Percentiles rank a stretch among this genome's conserved stretches.
Conservation (phyloP, 2,113 vertebrate genomes). For the Rhinogobius similis region DNA sequence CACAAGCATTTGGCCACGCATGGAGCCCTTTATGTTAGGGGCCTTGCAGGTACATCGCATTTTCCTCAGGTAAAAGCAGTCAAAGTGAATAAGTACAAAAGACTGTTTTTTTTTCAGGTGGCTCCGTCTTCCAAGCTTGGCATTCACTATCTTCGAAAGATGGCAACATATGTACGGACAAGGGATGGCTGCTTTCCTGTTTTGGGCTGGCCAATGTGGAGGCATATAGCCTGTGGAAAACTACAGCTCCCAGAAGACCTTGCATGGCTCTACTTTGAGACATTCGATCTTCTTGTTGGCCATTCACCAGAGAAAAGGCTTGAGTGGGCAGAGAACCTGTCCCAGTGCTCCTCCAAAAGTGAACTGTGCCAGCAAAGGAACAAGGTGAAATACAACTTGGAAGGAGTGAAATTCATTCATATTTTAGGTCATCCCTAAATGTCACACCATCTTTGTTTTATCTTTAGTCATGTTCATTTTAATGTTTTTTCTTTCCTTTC, state of each 20-base stretch:
- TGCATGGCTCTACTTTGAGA: constrained; percentile 96
- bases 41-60: constrained; percentile 75
- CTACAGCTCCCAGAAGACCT: constrained; percentile 86
- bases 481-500: constrained; percentile 1
- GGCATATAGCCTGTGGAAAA: constrained; percentile 93
- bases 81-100: not conserved
- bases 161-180: constrained; percentile 83
- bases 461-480: no score
- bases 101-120: constrained; percentile 38
- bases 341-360: constrained; percentile 80
- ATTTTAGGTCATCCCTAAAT: not conserved
- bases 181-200: constrained; percentile 86
- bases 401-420: not conserved
- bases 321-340: constrained; percentile 87
- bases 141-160: constrained; percentile 91
- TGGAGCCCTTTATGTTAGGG: constrained; percentile 90
- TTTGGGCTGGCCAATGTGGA: constrained; percentile 88
- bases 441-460: not conserved
- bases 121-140: constrained; percentile 87
- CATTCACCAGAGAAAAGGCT: constrained; percentile 77
- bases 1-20: constrained; percentile 87
- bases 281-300: constrained; percentile 82
- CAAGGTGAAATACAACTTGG: constrained; percentile 74
- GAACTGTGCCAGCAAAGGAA: constrained; percentile 86
- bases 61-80: not conserved